These are phyloP conservation scores for Brenthis daphne DNA, from an alignment of 2,888 invertebrate species.

Conservation along the genomic window DNA sequence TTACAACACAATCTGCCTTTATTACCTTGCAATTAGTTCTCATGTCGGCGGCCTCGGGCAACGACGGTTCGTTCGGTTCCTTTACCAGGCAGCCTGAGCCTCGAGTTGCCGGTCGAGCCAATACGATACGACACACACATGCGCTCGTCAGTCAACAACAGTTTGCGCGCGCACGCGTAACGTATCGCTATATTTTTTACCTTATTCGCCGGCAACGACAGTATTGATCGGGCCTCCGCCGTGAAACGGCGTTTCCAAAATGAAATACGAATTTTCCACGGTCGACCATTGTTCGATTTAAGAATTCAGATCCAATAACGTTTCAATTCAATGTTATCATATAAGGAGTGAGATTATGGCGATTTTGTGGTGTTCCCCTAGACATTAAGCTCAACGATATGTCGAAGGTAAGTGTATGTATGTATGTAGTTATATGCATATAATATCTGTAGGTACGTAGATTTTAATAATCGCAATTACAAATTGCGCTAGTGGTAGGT, in stretches of 20 bases:
- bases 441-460: constrained; percentile 23
- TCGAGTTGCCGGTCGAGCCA: constrained; percentile 37
- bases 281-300: constrained; percentile 53
- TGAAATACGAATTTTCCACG: constrained; percentile 62
- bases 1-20: constrained; percentile 30
- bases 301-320: constrained; percentile 37
- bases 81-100: constrained; percentile 39
- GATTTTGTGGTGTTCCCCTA: constrained; percentile 47
- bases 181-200: constrained; percentile 63
- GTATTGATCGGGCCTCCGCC: constrained; percentile 77
- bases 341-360: constrained; percentile 56
- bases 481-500: constrained; percentile 59
- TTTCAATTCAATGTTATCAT: constrained; percentile 43
- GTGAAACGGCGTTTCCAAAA: constrained; percentile 66
- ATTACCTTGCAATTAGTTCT: constrained; percentile 40
- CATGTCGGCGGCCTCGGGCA: constrained; percentile 41
- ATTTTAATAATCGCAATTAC: constrained; percentile 45
- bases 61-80: constrained; percentile 42
- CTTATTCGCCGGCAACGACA: constrained; percentile 64
- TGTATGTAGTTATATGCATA: constrained; percentile 17
- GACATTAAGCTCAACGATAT: constrained; percentile 58
- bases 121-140: constrained; percentile 53
- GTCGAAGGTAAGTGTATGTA: constrained; percentile 70
- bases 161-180: constrained; percentile 74
- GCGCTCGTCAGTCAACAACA: constrained; percentile 74